Evolutionary conservation across 2,888 invertebrate genomes (phyloP).

Genomic region (Drosophila neonasuta): DNA sequence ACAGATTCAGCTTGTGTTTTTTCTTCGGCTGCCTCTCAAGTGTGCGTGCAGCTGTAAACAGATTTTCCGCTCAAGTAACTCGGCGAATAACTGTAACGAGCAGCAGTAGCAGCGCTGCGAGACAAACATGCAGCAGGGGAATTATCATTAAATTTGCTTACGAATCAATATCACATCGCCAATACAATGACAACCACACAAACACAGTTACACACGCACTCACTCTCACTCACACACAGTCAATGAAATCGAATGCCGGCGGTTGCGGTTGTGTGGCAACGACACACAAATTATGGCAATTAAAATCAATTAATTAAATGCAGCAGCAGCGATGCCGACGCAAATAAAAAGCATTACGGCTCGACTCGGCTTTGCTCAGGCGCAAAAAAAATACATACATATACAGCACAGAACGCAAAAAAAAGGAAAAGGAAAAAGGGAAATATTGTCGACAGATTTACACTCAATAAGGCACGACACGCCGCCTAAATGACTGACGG

Average conservation of each 20-base stretch:
- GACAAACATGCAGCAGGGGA: constrained; percentile 26
- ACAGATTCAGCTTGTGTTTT: constrained; percentile 29
- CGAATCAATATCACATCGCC: constrained; percentile 71
- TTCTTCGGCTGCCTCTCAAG: constrained; percentile 54
- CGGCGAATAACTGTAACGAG: constrained; percentile 74
- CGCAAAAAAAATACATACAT: constrained; percentile 37
- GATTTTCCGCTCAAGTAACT: constrained; percentile 77
- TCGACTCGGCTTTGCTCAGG: constrained; percentile 42
- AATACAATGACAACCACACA: constrained; percentile 40
- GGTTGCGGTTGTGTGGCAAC: constrained; percentile 75
- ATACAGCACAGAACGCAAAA: not conserved
- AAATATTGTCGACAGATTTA: constrained; percentile 74
- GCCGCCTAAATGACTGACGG: constrained; percentile 75
- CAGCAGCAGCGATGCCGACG: constrained; percentile 57
- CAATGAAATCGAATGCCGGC: constrained; percentile 49
- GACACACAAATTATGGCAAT: constrained; percentile 79
- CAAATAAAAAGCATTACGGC: constrained; percentile 52
- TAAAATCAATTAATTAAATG: constrained; percentile 80
- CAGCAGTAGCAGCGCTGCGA: constrained; percentile 41
- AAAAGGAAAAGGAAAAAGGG: constrained; percentile 12
- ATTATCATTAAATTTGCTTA: constrained; percentile 76
- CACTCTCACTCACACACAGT: constrained; percentile 17
- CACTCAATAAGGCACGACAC: constrained; percentile 76
- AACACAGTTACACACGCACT: constrained; percentile 10
- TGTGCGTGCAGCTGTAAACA: constrained; percentile 78